phyloP scores from a whole-genome alignment of 1,140 invertebrate genomes.

The Bombus difficillimus region DNA sequence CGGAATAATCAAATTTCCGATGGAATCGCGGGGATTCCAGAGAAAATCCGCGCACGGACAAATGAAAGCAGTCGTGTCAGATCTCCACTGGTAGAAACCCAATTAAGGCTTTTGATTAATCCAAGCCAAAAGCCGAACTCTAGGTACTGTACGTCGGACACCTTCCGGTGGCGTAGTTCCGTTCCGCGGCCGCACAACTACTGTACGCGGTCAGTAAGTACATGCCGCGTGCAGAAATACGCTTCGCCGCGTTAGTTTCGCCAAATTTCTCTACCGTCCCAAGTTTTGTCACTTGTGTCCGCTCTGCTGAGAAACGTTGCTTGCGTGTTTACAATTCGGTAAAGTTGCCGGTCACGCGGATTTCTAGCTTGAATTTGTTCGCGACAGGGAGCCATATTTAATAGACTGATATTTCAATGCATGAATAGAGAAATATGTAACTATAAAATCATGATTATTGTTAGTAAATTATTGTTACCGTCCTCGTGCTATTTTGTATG shows the following conservation, averaged over 20 bases:
- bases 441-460: too few relatives aligned
- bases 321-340: slow-evolving; percentile 9
- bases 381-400: too few relatives aligned
- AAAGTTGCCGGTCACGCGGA: not conserved
- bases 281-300: slow-evolving; percentile 37
- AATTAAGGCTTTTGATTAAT: slow-evolving; percentile 70
- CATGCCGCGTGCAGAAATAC: not conserved
- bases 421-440: too few relatives aligned
- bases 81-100: slow-evolving; percentile 58
- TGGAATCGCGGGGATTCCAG: not conserved
- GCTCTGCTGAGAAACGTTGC: not conserved
- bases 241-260: slow-evolving; percentile 34
- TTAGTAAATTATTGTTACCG: too few relatives aligned
- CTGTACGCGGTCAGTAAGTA: slow-evolving; percentile 49
- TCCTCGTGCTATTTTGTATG: too few relatives aligned
- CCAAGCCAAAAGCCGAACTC: slow-evolving; percentile 51
- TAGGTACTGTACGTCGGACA: slow-evolving; percentile 20
- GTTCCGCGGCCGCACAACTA: slow-evolving; percentile 41
- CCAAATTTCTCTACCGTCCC: slow-evolving; percentile 39
- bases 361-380: too few relatives aligned
- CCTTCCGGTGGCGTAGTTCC: slow-evolving; percentile 49
- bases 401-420: too few relatives aligned
- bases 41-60: slow-evolving; percentile 32
- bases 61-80: slow-evolving; percentile 39
- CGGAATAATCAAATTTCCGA: slow-evolving; percentile 30